phyloP scores from a whole-genome alignment of 2,888 invertebrate species.

The Lithosia quadra region DNA sequence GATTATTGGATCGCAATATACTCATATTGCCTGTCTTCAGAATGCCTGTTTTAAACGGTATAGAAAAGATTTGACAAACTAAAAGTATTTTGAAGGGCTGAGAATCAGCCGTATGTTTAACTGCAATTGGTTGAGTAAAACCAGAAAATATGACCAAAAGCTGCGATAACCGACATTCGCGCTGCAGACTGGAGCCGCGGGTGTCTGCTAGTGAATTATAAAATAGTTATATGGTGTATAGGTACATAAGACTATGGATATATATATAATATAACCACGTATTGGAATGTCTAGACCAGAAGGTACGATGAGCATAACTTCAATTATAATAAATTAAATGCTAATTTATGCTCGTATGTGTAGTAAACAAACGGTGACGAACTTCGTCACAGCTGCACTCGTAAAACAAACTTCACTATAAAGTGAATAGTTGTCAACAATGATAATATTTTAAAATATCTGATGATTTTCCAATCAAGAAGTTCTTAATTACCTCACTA shows the following conservation, averaged over 20 bases:
- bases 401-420: slow-evolving; percentile 34
- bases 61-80: no score
- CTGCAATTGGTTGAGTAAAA: no score
- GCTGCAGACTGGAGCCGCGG: no score
- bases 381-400: slow-evolving; percentile 52
- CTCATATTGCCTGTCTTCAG: no score
- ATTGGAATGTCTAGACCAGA: slow-evolving; percentile 12
- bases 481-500: not conserved
- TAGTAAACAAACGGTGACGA: slow-evolving; percentile 57
- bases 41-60: no score
- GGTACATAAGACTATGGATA: not conserved
- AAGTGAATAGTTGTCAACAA: not conserved
- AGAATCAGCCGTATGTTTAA: no score
- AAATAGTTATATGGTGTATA: not conserved
- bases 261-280: not conserved
- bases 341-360: slow-evolving; percentile 67
- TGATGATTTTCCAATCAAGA: not conserved
- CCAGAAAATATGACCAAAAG: no score
- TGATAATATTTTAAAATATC: not conserved
- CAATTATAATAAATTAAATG: slow-evolving; percentile 66
- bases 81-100: no score
- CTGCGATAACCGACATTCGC: no score
- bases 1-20: no score
- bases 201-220: no score
- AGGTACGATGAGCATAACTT: slow-evolving; percentile 34